Conservation (phyloP, 2,888 invertebrate genomes). For the Andrena chrysosceles region DNA sequence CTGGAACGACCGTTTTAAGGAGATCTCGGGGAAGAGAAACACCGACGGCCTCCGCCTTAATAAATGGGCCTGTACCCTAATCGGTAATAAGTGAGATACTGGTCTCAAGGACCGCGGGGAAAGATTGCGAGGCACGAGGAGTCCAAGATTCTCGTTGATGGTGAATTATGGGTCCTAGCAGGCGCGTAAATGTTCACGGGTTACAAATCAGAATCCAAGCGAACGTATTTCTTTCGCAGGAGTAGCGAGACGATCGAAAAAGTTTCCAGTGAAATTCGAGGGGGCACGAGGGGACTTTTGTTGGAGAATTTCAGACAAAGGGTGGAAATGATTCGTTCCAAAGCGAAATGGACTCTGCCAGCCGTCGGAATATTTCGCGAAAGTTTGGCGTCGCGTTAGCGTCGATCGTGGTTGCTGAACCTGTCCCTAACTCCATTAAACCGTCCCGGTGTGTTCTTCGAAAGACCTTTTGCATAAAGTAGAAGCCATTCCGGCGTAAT, state of each 20-base stretch:
- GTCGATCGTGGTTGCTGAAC: constrained; percentile 53
- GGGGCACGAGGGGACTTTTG: too few relatives aligned
- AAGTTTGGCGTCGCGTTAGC: constrained; percentile 56
- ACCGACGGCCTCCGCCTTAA: neutral
- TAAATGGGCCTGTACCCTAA: constrained; percentile 16
- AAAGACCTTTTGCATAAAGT: constrained; percentile 65
- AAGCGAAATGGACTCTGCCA: neutral
- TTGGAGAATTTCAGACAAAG: too few relatives aligned
- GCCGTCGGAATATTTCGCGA: constrained; percentile 40
- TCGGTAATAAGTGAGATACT: constrained; percentile 16
- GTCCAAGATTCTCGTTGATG: neutral
- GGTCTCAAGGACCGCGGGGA: neutral
- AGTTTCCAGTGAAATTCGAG: too few relatives aligned
- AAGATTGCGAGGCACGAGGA: neutral
- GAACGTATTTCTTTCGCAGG: too few relatives aligned
- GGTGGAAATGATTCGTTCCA: neutral
- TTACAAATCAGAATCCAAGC: too few relatives aligned
- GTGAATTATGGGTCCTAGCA: neutral
- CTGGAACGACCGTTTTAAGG: constrained; percentile 22
- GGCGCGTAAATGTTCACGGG: neutral
- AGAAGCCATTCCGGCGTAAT: constrained; percentile 57
- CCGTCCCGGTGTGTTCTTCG: constrained; percentile 59
- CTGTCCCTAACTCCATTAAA: constrained; percentile 60
- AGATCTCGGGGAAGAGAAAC: constrained; percentile 23
- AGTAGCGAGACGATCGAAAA: too few relatives aligned